phyloP scores from a whole-genome alignment of 2,888 invertebrate genomes.

The Epicampocera succincta region DNA sequence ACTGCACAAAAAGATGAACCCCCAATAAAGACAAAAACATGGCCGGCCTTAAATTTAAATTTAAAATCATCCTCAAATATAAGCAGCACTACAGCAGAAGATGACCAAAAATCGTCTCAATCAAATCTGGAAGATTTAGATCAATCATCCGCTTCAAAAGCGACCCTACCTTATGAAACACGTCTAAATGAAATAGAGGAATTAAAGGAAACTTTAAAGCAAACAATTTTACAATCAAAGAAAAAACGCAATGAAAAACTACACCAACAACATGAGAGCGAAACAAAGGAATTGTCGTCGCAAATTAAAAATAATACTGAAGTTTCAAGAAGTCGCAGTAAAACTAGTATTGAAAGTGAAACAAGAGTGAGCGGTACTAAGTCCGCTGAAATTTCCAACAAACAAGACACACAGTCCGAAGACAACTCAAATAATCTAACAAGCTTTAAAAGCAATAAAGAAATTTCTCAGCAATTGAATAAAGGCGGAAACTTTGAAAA shows the following conservation, averaged over 20 bases:
- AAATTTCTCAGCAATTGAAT: not conserved
- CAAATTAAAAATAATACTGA: not conserved
- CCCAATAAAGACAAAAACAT: not conserved
- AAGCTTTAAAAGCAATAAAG: not conserved
- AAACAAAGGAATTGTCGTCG: not conserved
- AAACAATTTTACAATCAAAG: slow-evolving; percentile 59
- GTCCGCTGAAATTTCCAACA: not conserved
- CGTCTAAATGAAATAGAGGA: slow-evolving; percentile 64
- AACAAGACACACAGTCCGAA: not conserved
- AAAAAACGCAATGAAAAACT: slow-evolving; percentile 50
- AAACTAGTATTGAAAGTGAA: not conserved
- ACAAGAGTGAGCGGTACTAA: not conserved
- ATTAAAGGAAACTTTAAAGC: slow-evolving; percentile 60
- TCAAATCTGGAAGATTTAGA: not conserved
- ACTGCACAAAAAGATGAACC: slow-evolving; percentile 35
- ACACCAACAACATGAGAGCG: not conserved
- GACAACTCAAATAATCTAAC: not conserved
- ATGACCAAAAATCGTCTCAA: slow-evolving; percentile 2
- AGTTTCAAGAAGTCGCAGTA: not conserved
- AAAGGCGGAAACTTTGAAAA: not conserved
- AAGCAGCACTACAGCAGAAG: slow-evolving; percentile 21
- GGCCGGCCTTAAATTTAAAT: slow-evolving; percentile 39
- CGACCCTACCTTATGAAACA: slow-evolving; percentile 51
- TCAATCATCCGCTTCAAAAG: not conserved
- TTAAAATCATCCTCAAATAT: slow-evolving; percentile 58